phyloP scores from a whole-genome alignment of 2,888 invertebrate genomes.

The Trichogramma evanescens region DNA sequence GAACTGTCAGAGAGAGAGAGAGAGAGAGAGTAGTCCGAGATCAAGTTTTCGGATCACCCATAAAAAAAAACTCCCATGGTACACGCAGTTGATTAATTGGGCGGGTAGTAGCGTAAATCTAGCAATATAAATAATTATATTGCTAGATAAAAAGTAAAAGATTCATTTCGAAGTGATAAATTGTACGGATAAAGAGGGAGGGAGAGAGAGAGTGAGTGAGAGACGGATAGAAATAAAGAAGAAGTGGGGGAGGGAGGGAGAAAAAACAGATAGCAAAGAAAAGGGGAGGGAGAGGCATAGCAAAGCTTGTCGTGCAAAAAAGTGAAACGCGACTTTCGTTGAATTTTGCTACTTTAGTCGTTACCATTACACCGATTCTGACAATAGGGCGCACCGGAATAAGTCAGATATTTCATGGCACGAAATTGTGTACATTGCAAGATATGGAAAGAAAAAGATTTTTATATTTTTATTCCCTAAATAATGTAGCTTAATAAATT shows the following conservation, averaged over 20 bases:
- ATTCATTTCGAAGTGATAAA: too few relatives aligned
- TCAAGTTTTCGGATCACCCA: not conserved
- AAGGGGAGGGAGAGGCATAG: not conserved
- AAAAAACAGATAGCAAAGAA: not conserved
- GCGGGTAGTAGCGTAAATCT: too few relatives aligned
- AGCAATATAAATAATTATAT: too few relatives aligned
- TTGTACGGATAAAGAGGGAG: not conserved
- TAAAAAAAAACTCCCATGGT: not conserved
- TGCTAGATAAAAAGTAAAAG: too few relatives aligned
- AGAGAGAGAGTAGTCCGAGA: not conserved
- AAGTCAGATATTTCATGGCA: conserved; percentile 11
- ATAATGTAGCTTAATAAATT: not conserved
- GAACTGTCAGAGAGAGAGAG: not conserved
- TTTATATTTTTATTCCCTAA: not conserved
- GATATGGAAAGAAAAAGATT: conserved; percentile 2
- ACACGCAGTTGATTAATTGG: not conserved
- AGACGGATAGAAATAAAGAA: not conserved
- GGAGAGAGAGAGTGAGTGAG: not conserved
- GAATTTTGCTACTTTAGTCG: conserved; percentile 32
- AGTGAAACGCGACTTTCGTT: conserved; percentile 23
- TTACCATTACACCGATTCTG: not conserved
- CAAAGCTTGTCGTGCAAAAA: conserved; percentile 5
- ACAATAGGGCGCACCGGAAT: not conserved
- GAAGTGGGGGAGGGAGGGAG: not conserved
- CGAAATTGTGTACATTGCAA: conserved; percentile 1